phyloP scores from a whole-genome alignment of 2,113 vertebrate species.

The Platycercus adscitus region DNA sequence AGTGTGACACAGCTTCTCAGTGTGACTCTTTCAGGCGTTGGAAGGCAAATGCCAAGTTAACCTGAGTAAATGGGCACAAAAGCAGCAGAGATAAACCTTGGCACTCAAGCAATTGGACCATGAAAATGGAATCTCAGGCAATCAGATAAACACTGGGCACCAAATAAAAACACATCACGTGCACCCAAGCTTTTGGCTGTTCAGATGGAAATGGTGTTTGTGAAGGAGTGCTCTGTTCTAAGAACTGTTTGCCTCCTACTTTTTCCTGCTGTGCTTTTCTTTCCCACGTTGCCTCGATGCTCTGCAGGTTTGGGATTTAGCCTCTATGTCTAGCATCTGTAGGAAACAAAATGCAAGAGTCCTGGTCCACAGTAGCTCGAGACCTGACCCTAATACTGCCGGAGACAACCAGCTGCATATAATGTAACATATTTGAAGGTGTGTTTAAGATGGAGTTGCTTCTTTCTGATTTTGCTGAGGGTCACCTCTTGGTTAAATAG shows the following conservation, averaged over 20 bases:
- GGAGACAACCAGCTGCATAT: background rate
- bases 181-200: background rate
- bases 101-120: background rate
- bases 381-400: background rate
- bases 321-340: background rate
- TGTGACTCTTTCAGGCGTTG: background rate
- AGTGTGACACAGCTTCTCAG: conserved; percentile 9
- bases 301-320: background rate
- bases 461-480: background rate
- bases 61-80: conserved; percentile 53
- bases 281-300: background rate
- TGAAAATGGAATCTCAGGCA: conserved; percentile 31
- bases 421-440: background rate
- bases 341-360: background rate
- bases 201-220: conserved; percentile 31
- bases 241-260: background rate
- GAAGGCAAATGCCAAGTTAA: conserved; percentile 37
- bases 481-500: background rate
- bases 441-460: background rate
- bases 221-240: conserved; percentile 35
- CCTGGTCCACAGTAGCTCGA: background rate
- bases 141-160: background rate
- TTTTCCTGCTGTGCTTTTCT: background rate
- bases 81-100: conserved; percentile 52
- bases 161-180: background rate